Percentiles rank a stretch among this genome's conserved stretches.
phyloP scores from a whole-genome alignment of 2,113 vertebrate genomes.

The Tursiops truncatus region DNA sequence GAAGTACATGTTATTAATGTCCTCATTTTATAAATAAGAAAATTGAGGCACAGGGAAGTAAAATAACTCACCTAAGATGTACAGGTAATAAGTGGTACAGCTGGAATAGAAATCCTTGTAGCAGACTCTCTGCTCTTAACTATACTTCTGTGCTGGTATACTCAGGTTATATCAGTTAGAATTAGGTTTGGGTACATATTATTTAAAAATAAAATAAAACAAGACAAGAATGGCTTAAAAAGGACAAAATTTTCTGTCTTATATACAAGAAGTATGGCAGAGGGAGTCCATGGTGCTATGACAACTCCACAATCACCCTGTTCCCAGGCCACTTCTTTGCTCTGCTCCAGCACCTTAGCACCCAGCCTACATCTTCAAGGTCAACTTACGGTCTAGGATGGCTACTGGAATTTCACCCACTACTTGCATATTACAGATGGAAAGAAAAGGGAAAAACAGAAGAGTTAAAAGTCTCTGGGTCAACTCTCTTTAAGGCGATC shows the following conservation, averaged over 20 bases:
- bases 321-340: not conserved
- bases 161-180: not conserved
- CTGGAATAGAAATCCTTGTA: not conserved
- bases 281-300: not conserved
- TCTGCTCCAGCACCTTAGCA: not conserved
- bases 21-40: not conserved
- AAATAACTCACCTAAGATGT: not conserved
- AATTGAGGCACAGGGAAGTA: not conserved
- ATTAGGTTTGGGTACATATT: not conserved
- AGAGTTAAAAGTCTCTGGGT: not conserved
- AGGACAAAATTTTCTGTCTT: not conserved
- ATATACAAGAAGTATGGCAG: not conserved
- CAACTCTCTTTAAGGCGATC: not conserved
- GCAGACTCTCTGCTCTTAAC: not conserved
- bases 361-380: rapidly evolving
- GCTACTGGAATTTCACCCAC: not conserved
- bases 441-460: not conserved
- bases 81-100: not conserved
- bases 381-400: not conserved
- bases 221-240: not conserved
- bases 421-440: not conserved
- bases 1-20: not conserved
- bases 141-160: not conserved
- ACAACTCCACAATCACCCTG: not conserved
- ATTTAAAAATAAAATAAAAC: not conserved